Conservation (phyloP, 2,888 invertebrate species). For the Sisyra nigra region DNA sequence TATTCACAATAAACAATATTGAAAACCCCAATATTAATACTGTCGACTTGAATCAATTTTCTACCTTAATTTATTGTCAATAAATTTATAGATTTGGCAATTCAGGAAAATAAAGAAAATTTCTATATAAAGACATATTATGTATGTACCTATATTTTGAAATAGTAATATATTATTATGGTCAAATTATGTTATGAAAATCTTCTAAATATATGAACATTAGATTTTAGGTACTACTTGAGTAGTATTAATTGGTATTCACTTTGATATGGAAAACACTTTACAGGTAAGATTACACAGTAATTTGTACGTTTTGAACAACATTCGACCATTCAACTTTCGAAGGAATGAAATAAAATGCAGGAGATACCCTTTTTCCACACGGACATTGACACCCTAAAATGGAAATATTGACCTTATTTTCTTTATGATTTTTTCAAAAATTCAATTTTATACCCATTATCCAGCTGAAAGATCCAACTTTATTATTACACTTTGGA, state of each 20-base stretch:
- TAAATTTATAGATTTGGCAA: neutral
- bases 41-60: no score
- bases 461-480: slow-evolving; percentile 85
- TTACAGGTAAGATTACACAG: slow-evolving; percentile 33
- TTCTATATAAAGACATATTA: neutral
- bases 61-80: no score
- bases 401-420: slow-evolving; percentile 12
- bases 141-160: no score
- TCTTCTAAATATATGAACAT: no score
- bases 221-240: no score
- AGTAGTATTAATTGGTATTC: no score
- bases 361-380: slow-evolving; percentile 76
- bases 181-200: no score
- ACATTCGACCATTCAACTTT: slow-evolving; percentile 83
- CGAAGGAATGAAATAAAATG: slow-evolving; percentile 80
- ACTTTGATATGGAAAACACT: neutral
- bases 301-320: slow-evolving; percentile 73
- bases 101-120: neutral
- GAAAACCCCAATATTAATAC: no score
- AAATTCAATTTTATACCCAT: slow-evolving; percentile 37
- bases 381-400: slow-evolving; percentile 79
- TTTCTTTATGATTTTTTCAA: neutral
- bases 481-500: slow-evolving; percentile 68
- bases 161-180: no score
- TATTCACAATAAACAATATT: neutral